Evolutionary conservation across 1,140 invertebrate genomes (phyloP).

Genomic region (Bombus pascuorum): DNA sequence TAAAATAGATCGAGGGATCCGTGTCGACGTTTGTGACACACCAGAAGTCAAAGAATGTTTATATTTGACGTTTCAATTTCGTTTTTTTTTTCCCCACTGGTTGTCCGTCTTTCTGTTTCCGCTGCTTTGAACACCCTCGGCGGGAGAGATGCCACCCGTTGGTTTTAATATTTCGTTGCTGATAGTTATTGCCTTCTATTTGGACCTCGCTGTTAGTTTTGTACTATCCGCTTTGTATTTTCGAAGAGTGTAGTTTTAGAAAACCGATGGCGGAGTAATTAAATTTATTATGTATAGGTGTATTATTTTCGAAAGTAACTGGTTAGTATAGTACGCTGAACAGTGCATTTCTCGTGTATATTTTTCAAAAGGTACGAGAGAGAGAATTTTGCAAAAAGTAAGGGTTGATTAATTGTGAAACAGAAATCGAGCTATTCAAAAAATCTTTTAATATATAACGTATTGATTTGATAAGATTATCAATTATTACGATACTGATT

Average conservation of each 20-base stretch:
- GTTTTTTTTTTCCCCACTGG: not conserved
- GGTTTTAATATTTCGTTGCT: not conserved
- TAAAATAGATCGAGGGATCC: not conserved
- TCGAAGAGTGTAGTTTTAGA: too few species aligned
- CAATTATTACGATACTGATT: too few species aligned
- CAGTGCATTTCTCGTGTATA: too few species aligned
- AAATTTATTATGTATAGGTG: not conserved
- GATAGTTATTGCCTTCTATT: not conserved
- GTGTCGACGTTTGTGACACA: not conserved
- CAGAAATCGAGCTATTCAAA: too few species aligned
- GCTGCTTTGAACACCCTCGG: not conserved
- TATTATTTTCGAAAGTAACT: not conserved
- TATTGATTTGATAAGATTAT: too few species aligned
- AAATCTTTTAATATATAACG: too few species aligned
- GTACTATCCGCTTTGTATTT: not conserved
- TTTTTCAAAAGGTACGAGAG: too few species aligned
- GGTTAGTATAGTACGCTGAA: too few species aligned
- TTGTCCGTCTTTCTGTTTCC: not conserved
- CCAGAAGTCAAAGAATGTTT: conserved; percentile 6
- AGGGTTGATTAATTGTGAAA: too few species aligned
- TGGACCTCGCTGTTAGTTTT: not conserved
- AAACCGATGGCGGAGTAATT: not conserved
- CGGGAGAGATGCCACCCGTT: not conserved
- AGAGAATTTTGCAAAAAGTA: too few species aligned
- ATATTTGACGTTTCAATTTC: conserved; percentile 38